Percentiles rank a stretch among this genome's conserved stretches.
These are phyloP conservation scores for Eciton burchellii DNA, from an alignment of 1,140 invertebrate genomes.

Conservation along the genomic window DNA sequence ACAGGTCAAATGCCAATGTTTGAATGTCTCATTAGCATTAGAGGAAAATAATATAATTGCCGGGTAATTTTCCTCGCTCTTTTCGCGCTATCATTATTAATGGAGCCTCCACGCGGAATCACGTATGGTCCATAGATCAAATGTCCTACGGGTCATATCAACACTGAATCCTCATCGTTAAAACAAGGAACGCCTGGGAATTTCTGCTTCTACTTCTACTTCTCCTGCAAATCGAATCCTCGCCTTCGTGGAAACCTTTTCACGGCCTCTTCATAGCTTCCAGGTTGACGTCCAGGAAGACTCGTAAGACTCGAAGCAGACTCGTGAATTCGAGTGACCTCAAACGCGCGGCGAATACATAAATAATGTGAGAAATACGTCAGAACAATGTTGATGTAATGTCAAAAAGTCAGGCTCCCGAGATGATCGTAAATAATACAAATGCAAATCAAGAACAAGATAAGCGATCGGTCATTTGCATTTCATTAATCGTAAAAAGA, in stretches of 20 bases:
- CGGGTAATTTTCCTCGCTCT: not conserved
- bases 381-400: not conserved
- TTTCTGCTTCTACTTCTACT: too few relatives aligned
- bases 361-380: conserved; percentile 63
- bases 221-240: not conserved
- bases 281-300: conserved; percentile 23
- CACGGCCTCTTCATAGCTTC: not conserved
- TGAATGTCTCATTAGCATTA: conserved; percentile 23
- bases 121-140: not conserved
- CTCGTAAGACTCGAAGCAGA: conserved; percentile 1
- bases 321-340: conserved; percentile 63
- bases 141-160: not conserved
- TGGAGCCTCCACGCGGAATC: not conserved
- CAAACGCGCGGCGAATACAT: conserved; percentile 59
- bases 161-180: not conserved
- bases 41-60: conserved; percentile 7
- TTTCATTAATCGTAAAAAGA: not conserved
- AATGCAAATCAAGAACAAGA: conserved; percentile 4
- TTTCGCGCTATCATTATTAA: not conserved
- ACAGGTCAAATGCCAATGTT: not conserved
- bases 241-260: not conserved
- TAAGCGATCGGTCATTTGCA: not conserved
- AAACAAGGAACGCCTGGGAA: too few relatives aligned
- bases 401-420: not conserved
- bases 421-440: conserved; percentile 7